A percentile compares a stretch with the other conserved stretches of the same genome.
Conservation (phyloP, 2,888 invertebrate species). For the Leptopilina myrica region DNA sequence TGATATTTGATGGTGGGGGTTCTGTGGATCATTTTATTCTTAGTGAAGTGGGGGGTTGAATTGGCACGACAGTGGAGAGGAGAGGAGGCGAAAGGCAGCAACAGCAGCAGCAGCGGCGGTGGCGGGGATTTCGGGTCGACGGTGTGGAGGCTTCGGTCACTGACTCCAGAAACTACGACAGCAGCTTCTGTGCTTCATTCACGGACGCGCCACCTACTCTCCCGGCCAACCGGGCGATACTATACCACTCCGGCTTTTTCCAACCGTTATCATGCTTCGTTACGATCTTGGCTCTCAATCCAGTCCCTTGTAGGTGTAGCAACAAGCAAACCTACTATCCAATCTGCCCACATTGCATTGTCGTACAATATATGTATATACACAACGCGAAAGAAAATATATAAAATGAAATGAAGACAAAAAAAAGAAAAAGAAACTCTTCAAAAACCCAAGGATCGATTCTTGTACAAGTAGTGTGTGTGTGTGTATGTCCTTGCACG, state of each 20-base stretch:
- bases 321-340: constrained; percentile 14
- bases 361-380: background rate
- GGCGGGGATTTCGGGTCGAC: constrained; percentile 47
- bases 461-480: background rate
- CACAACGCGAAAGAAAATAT: background rate
- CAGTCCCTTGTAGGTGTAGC: constrained; percentile 22
- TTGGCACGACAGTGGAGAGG: constrained; percentile 18
- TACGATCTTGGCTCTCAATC: constrained; percentile 45
- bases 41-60: constrained; percentile 19
- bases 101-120: background rate
- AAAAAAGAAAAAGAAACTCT: background rate
- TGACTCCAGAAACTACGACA: constrained; percentile 73
- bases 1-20: constrained; percentile 1
- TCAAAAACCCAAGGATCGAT: constrained; percentile 25
- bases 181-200: constrained; percentile 68
- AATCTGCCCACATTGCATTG: constrained; percentile 26
- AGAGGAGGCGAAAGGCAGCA: constrained; percentile 40
- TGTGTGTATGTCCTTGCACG: constrained; percentile 23
- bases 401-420: too few relatives aligned
- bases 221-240: constrained; percentile 52
- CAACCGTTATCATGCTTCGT: constrained; percentile 56
- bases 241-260: constrained; percentile 54
- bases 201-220: constrained; percentile 69
- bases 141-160: constrained; percentile 76
- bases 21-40: constrained; percentile 27